Conservation (phyloP, 2,888 invertebrate genomes). For the Timema cristinae region DNA sequence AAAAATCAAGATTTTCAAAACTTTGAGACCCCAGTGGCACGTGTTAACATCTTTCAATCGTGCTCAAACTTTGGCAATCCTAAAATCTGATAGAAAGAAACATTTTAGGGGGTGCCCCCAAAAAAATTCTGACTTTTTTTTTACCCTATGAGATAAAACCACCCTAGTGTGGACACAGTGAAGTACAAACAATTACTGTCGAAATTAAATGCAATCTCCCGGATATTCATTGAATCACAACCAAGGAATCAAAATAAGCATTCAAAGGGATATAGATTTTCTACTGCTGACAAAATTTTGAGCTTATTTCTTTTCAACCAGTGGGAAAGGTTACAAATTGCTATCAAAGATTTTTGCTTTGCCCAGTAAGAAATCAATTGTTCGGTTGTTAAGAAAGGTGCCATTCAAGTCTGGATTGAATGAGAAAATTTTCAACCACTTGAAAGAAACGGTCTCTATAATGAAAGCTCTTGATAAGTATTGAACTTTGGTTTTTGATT, state of each 20-base stretch:
- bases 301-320: neutral
- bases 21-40: no score
- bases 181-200: neutral
- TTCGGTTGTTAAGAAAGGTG: neutral
- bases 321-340: neutral
- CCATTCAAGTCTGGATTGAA: neutral
- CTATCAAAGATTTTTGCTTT: neutral
- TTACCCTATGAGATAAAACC: no score
- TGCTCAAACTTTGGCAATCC: no score
- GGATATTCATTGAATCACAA: constrained; percentile 2
- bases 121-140: no score
- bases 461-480: neutral
- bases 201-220: neutral
- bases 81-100: no score
- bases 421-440: neutral
- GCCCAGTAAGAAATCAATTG: neutral
- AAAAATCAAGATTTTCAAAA: no score
- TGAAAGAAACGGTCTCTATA: neutral
- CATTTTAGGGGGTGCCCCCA: no score
- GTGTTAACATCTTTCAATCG: no score
- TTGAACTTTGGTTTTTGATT: neutral
- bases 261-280: neutral
- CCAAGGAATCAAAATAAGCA: neutral
- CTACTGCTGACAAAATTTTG: neutral
- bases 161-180: neutral